A percentile compares a stretch with the other conserved stretches of the same genome.
phyloP scores from a whole-genome alignment of 2,113 vertebrate genomes.

The Phocoena sinus region DNA sequence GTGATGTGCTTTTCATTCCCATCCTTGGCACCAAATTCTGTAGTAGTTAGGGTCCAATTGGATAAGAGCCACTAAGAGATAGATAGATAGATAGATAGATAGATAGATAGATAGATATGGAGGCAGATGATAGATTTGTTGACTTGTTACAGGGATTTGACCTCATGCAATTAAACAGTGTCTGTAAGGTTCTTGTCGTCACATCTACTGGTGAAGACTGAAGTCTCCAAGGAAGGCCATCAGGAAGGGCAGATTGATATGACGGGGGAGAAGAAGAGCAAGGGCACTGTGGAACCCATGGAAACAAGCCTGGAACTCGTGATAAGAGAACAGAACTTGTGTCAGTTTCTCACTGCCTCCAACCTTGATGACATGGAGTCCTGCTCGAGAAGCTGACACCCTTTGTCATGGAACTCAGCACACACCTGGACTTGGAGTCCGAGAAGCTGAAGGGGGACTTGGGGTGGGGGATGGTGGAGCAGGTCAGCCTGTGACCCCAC shows the following conservation, averaged over 20 bases:
- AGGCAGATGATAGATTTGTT: neutral
- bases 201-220: neutral
- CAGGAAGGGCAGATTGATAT: neutral
- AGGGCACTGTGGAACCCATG: neutral
- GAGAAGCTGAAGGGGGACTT: neutral
- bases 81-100: neutral
- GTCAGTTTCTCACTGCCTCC: neutral
- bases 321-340: rapidly evolving
- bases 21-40: neutral
- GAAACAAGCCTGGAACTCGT: neutral
- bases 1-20: neutral
- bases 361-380: rapidly evolving
- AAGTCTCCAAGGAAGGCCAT: neutral
- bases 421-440: neutral
- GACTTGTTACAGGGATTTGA: neutral
- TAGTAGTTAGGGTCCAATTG: neutral
- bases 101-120: neutral
- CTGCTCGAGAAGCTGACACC: neutral
- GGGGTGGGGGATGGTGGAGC: too few relatives aligned
- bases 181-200: neutral
- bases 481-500: neutral
- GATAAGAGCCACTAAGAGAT: neutral
- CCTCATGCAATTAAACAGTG: neutral
- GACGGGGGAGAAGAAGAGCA: neutral
- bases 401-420: neutral